Evolutionary conservation across 2,888 invertebrate genomes (phyloP), one percentile per base, ranked within the genome.

Genomic region (Patella ulyssiponensis): DNA sequence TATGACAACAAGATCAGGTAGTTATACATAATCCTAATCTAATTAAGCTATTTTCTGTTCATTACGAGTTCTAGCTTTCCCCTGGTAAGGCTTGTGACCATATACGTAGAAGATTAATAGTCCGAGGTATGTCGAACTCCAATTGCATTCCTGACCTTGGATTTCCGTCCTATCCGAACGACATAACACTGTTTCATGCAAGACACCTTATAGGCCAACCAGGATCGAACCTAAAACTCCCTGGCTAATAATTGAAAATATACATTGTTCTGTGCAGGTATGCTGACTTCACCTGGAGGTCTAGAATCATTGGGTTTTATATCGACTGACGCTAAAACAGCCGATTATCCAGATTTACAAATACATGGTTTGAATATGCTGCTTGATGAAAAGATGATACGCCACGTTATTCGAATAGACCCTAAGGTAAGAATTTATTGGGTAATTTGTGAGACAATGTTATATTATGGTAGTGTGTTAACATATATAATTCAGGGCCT

Each of bases 1-100:
- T 69, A 75, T 84, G 33, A 17, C 82, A 3, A 85, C 83, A 71
- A 82, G 82, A 23, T 80, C 80, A 58, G 86, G 85, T 85, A 52
- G 72, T 75, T 69, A 44, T 20, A n/a, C 3, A 64, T 64, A 23
- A 64, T 12, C 20, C 2, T 20, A 20, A 3, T 2, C 12, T 44
- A 44, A 44, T 44, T 44, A 44, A 9, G 9, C 44, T 44, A 44
- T 9, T 44, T 44, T 44, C 7, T 44, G 44, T 5, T 7, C 44
- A 4, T 44, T 44, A 44, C 44, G 7, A 9, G 44, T 44, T 7
- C 44, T 0, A 44, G 9, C 44, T 33, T 33, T 33, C 33, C 33
- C 0, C 33, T 33, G 33, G 33, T 33, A 33, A 33, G 33, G 5
- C 23, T 23, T 20, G 23, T 12, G 64, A 23, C 9, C 58, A 20